Percentiles rank a stretch among this genome's conserved stretches.
Conservation (phyloP, 2,797 vertebrate species). For the Lemur catta region DNA sequence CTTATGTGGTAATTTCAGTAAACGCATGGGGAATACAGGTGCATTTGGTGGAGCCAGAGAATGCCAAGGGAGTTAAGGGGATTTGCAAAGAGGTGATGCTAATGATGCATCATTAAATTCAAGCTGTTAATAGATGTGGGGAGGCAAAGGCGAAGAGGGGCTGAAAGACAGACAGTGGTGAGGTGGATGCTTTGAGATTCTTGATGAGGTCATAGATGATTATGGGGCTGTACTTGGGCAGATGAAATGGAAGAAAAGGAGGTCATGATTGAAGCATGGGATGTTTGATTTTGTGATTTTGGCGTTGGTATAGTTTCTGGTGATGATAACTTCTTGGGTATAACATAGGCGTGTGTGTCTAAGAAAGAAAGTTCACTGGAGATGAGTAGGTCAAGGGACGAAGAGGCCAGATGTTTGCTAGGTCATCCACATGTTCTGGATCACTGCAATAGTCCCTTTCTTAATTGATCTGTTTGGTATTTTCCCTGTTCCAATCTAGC, state of each 20-base stretch:
- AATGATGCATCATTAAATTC: background rate
- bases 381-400: background rate
- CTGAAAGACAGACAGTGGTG: background rate
- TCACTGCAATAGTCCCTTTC: background rate
- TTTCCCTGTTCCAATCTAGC: slow-evolving; percentile 10
- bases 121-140: background rate
- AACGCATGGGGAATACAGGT: background rate
- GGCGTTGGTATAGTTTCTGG: background rate
- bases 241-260: background rate
- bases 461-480: background rate
- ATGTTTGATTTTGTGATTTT: background rate
- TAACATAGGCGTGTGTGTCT: background rate
- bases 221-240: background rate
- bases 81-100: background rate
- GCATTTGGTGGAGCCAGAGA: background rate
- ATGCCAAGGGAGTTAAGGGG: background rate
- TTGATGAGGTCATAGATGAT: background rate
- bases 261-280: background rate
- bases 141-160: background rate
- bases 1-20: background rate
- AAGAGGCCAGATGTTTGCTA: background rate
- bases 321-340: background rate
- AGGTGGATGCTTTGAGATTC: background rate
- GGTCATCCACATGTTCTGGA: background rate
- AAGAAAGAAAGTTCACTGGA: background rate